Evolutionary conservation across 2,113 vertebrate genomes (phyloP), one percentile per base, ranked within the genome.

Genomic region (Scomber colias): DNA sequence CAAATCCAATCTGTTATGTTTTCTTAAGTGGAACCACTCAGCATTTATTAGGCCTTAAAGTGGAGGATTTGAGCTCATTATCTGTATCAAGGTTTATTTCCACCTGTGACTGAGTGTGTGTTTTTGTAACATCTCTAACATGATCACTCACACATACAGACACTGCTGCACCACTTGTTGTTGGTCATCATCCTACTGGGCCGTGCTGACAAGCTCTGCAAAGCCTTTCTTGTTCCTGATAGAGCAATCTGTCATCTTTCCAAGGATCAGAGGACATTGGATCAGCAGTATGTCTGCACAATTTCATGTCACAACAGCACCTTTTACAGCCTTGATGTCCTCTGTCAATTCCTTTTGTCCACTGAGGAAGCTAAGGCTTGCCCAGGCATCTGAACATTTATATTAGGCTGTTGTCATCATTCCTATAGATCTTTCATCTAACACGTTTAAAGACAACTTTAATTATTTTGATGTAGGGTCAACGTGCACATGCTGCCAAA

Each of bases 141-240:
- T 30, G 31, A 49, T 15, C 27, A 21, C 24, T 60, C 30, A 24
- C 8, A 13, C 13, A 17, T 16, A 75, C 19, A 66, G 49, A 75
- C 46, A n/a, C 3, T 60, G 27, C 27, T 44, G 30, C 12, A 24
- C n/a, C 24, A 31, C 49, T 60, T 85, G 19, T 57, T 67, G 57
- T 59, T 72, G 63, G 17, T 60, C 8, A 3, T 69, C 3, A 4
- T 46, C 30, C 17, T 30, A 27, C 13, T 31, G 12, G 40, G 51
- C 45, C 59, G 40, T 49, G 48, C 11, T 82, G 80, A 67, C 17
- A 56, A 46, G 77, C 60, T 71, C 56, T 35, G 24, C 24, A 50
- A 83, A 68, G 17, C 78, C 40, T 68, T 51, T 24, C 19, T 70
- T 75, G 63, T 75, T 68, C 64, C 48, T 66, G 69, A 71, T 24